A percentile compares a stretch with the other conserved stretches of the same genome.
phyloP scores from a whole-genome alignment of 2,888 invertebrate species.

The Luffia ferchaultella region DNA sequence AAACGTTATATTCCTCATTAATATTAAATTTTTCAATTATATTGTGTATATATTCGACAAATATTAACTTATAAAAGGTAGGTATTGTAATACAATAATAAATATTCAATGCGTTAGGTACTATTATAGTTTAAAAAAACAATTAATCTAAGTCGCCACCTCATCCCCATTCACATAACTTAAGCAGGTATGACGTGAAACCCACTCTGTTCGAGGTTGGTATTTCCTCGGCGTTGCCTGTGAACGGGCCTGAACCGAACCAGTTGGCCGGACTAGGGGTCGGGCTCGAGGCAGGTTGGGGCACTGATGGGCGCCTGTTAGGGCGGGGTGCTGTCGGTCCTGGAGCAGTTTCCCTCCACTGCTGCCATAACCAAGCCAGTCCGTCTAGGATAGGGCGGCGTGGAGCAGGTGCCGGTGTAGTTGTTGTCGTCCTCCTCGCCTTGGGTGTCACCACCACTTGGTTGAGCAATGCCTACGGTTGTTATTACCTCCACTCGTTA shows the following conservation, averaged over 20 bases:
- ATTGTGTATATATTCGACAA: no score
- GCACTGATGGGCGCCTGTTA: constrained; percentile 30
- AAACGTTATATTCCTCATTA: no score
- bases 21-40: no score
- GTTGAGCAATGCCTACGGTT: constrained; percentile 61
- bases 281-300: constrained; percentile 29
- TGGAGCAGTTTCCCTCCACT: constrained; percentile 63
- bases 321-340: constrained; percentile 29
- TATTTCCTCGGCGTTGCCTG: constrained; percentile 44
- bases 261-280: constrained; percentile 44
- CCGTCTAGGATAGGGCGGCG: constrained; percentile 61
- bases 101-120: no score
- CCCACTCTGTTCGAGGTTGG: constrained; percentile 49
- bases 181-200: constrained; percentile 54
- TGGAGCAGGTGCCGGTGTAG: constrained; percentile 43
- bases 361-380: constrained; percentile 66
- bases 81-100: no score
- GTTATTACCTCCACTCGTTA: background rate
- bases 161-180: constrained; percentile 54
- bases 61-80: no score
- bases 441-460: constrained; percentile 67
- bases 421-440: constrained; percentile 44
- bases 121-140: no score
- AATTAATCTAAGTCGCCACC: constrained; percentile 56
- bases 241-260: constrained; percentile 60